Evolutionary conservation across 2,797 vertebrate genomes (phyloP), one percentile per base, ranked within the genome.

Genomic region (Alca torda): DNA sequence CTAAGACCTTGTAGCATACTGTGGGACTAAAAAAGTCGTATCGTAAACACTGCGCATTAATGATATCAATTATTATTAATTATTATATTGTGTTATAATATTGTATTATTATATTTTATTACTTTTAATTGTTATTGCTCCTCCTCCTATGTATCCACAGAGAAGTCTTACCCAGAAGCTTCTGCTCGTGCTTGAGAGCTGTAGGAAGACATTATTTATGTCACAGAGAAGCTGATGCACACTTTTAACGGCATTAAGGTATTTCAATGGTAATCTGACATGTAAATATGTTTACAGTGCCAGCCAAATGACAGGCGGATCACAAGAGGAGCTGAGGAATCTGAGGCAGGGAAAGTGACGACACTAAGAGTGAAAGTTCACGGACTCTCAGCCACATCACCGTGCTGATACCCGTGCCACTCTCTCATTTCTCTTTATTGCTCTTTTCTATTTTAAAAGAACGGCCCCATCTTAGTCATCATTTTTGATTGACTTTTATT

Each of bases 251-350:
- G 50, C 87, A 73, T 51, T 89, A 63, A 89, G 67, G 54, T 76
- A 79, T 72, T 95, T 92, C 64, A 85, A 5, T 33, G 33, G 51
- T 70, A 91, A 91, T 67, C 54, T 89, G 91, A 92, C 81, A 89
- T 87, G 78, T 82, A 89, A 89, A 50, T 84, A 90, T 50, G 72
- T 90, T 92, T 84, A 89, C 59, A 37, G 16, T 48, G 72, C 78
- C 87, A 89, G 70, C 33, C 72, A 33, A 33, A 28, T 18, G 54
- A 73, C 87, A 93, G 35, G 59, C 59, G 60, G 48, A 83, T 83
- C 63, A 51, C 63, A 81, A 84, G 6, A 64, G 35, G 80, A 87
- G 51, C 9, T 75, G 64, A 68, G 24, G 75, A 93, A 57, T 84
- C 48, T 69, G 57, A 89, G 50, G 33, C 65, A n/a, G 18, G 16